Conservation (phyloP, 1,140 invertebrate species). For the Linepithema humile region DNA sequence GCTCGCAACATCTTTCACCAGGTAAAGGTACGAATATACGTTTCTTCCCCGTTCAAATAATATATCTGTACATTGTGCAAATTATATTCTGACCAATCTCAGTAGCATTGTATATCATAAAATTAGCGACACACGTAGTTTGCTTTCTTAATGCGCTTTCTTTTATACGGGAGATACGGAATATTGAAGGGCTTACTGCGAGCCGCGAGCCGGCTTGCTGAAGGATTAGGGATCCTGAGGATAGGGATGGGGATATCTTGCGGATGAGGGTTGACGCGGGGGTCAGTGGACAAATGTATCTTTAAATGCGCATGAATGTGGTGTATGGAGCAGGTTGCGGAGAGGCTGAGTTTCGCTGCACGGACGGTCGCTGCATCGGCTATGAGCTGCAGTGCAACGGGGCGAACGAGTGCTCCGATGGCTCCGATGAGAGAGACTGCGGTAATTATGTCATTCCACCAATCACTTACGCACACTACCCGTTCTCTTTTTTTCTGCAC, state of each 20-base stretch:
- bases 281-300: conserved; percentile 35
- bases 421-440: conserved; percentile 90
- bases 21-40: conserved; percentile 36
- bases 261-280: conserved; percentile 22
- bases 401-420: conserved; percentile 88
- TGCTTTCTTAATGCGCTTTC: neutral
- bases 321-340: conserved; percentile 85
- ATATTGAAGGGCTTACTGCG: conserved; percentile 18
- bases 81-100: neutral
- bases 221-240: neutral
- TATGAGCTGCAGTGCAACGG: conserved; percentile 88
- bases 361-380: conserved; percentile 88
- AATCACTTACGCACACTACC: neutral
- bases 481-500: neutral
- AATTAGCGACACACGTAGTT: neutral
- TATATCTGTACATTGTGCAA: neutral
- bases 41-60: conserved; percentile 31
- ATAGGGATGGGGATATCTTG: neutral
- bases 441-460: conserved; percentile 86
- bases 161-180: conserved; percentile 31
- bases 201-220: conserved; percentile 7
- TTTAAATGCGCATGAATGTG: conserved; percentile 79
- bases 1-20: conserved; percentile 30
- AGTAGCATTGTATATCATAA: neutral
- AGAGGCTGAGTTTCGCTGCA: conserved; percentile 88